These are phyloP conservation scores for Eristalis intricaria DNA, from an alignment of 2,888 invertebrate genomes.

Conservation along the genomic window DNA sequence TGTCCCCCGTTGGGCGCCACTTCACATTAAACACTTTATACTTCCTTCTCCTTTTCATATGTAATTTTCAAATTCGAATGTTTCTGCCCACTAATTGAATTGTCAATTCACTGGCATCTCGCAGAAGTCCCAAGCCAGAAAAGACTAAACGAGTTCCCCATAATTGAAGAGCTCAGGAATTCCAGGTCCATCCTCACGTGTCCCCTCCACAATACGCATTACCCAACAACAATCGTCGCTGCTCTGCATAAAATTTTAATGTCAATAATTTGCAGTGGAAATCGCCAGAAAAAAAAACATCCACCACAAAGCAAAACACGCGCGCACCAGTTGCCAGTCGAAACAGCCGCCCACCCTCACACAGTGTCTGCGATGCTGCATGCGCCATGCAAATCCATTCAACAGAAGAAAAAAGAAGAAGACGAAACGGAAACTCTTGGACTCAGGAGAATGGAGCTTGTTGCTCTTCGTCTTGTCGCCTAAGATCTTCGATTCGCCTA, in stretches of 20 bases:
- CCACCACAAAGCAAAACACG: conserved; percentile 39
- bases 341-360: conserved; percentile 58
- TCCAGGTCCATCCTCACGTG: too few relatives aligned
- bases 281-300: conserved; percentile 38
- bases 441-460: neutral
- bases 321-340: conserved; percentile 55
- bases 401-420: conserved; percentile 57
- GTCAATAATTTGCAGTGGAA: conserved; percentile 67
- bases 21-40: too few relatives aligned
- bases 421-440: conserved; percentile 46
- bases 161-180: too few relatives aligned
- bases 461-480: conserved; percentile 2
- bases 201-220: conserved; percentile 13
- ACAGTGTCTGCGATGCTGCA: conserved; percentile 39
- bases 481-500: conserved; percentile 47
- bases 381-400: conserved; percentile 68
- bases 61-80: too few relatives aligned
- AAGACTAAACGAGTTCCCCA: too few relatives aligned
- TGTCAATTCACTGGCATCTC: too few relatives aligned
- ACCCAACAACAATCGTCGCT: conserved; percentile 43
- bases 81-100: too few relatives aligned
- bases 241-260: conserved; percentile 58
- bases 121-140: too few relatives aligned
- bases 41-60: too few relatives aligned
- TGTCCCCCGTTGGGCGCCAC: too few relatives aligned